phyloP scores from a whole-genome alignment of 1,140 invertebrate species.

The Hyposmocoma kahamanoa region DNA sequence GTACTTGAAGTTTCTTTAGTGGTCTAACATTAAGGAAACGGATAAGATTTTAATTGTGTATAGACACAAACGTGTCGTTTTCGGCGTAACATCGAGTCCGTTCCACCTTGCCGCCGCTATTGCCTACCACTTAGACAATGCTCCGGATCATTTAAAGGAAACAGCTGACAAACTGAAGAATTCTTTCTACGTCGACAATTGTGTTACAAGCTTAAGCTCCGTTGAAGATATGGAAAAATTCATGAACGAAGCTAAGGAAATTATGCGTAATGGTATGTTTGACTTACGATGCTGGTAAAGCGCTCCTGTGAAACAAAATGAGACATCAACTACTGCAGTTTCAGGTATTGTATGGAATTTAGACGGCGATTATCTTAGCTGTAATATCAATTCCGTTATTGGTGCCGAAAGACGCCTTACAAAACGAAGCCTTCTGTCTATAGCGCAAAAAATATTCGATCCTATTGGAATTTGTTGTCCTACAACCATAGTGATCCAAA shows the following conservation, averaged over 20 bases:
- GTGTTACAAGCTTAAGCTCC: conserved; percentile 5
- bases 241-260: conserved; percentile 3
- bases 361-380: too few species aligned
- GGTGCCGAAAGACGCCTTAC: too few species aligned
- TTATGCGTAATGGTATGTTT: conserved; percentile 4
- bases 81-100: conserved; percentile 17
- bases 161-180: conserved; percentile 5
- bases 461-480: background rate
- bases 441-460: background rate
- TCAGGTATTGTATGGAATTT: too few species aligned
- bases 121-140: conserved; percentile 5
- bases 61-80: conserved; percentile 23
- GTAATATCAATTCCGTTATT: too few species aligned
- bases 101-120: conserved; percentile 4
- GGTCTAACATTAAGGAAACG: background rate
- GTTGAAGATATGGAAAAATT: conserved; percentile 1
- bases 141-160: background rate
- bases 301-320: background rate
- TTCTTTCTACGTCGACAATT: conserved; percentile 11
- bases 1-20: conserved; percentile 48
- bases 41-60: conserved; percentile 26
- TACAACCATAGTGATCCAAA: background rate
- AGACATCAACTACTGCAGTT: too few species aligned
- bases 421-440: background rate
- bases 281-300: conserved; percentile 7